Conservation (phyloP, 1,140 invertebrate species). For the Neodiprion pinetum region DNA sequence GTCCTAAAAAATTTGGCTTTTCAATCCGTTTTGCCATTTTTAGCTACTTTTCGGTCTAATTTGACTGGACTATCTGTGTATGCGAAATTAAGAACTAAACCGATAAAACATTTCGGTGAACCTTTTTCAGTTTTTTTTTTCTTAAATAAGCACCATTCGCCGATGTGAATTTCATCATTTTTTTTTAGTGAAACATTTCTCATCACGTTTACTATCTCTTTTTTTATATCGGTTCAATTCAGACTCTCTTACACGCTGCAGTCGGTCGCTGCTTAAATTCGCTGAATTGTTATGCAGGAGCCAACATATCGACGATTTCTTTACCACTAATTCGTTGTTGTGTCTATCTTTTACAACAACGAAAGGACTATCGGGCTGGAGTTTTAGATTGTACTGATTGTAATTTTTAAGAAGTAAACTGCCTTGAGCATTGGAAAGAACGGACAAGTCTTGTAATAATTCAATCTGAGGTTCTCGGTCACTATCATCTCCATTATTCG, state of each 20-base stretch:
- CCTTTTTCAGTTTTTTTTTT: background rate
- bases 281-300: background rate
- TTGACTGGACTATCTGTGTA: too few species aligned
- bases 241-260: background rate
- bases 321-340: slow-evolving; percentile 9
- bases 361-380: background rate
- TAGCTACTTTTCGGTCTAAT: too few species aligned
- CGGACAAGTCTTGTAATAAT: slow-evolving; percentile 3
- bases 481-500: background rate
- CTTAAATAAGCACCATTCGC: background rate
- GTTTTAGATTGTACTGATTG: background rate
- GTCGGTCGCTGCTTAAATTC: background rate
- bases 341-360: slow-evolving; percentile 8
- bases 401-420: slow-evolving; percentile 1
- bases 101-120: background rate
- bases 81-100: background rate
- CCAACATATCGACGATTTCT: background rate
- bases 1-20: too few species aligned
- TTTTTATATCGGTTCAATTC: background rate
- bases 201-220: background rate
- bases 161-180: background rate
- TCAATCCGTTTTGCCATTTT: too few species aligned
- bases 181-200: background rate
- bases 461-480: background rate
- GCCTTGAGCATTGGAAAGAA: slow-evolving; percentile 4